These are phyloP conservation scores for Bursaphelenchus okinawaensis DNA, from an alignment of 2,888 invertebrate genomes.

Conservation along the genomic window DNA sequence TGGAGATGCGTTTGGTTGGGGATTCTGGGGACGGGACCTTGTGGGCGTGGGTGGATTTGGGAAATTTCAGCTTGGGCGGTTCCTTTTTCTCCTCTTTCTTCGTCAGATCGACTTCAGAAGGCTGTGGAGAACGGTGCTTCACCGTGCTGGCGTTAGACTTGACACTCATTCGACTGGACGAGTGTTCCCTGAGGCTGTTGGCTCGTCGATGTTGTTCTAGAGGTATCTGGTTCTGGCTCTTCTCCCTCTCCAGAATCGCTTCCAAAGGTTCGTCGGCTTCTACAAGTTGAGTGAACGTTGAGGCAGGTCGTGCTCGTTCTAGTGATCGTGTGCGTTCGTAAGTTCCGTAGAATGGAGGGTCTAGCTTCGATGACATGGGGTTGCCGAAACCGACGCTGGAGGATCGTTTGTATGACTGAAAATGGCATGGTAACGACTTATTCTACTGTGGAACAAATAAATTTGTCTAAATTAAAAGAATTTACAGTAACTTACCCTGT, in stretches of 20 bases:
- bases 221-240: conserved; percentile 13
- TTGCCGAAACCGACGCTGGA: conserved; percentile 40
- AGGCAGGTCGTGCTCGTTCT: conserved; percentile 29
- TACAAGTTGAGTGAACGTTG: conserved; percentile 15
- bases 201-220: conserved; percentile 5
- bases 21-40: conserved; percentile 10
- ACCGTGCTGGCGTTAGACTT: not conserved
- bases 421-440: too few species aligned
- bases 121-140: not conserved
- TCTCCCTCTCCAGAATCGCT: conserved; percentile 27
- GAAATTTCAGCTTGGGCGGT: not conserved
- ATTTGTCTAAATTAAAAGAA: conserved; percentile 9
- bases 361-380: not conserved
- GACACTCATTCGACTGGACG: not conserved
- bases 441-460: not conserved
- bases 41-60: conserved; percentile 2
- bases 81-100: not conserved
- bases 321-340: conserved; percentile 33
- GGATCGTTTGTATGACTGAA: conserved; percentile 41
- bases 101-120: not conserved
- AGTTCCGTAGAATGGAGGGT: not conserved
- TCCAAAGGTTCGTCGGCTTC: conserved; percentile 29
- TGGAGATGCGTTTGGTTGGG: conserved; percentile 10
- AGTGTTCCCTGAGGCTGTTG: conserved; percentile 3
- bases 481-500: conserved; percentile 36